Evolutionary conservation across 2,797 vertebrate species (phyloP).

Genomic region (Menidia menidia): DNA sequence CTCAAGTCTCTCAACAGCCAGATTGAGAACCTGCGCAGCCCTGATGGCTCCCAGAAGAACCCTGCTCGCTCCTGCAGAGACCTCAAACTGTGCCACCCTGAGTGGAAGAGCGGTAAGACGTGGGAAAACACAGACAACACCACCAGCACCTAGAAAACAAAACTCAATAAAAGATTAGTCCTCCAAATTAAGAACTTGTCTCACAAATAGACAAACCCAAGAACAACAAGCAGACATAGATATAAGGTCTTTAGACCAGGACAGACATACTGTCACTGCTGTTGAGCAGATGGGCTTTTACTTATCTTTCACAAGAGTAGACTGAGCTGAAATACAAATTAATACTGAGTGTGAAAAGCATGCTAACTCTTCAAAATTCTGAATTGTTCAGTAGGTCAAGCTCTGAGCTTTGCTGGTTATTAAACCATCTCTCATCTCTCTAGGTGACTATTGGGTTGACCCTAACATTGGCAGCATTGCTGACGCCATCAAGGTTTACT

Average conservation of each 20-base stretch:
- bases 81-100: conserved; percentile 94
- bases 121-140: no score
- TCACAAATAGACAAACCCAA: no score
- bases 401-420: neutral
- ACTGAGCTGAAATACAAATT: neutral
- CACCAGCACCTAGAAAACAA: neutral
- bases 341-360: neutral
- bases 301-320: no score
- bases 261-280: no score
- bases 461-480: conserved; percentile 94
- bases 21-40: conserved; percentile 94
- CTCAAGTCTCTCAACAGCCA: conserved; percentile 96
- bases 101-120: conserved; percentile 93
- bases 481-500: conserved; percentile 97
- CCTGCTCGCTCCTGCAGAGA: conserved; percentile 94
- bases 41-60: conserved; percentile 95
- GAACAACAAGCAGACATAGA: no score
- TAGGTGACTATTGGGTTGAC: conserved; percentile 97
- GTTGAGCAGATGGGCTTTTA: no score
- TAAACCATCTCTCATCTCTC: conserved; percentile 5
- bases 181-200: no score
- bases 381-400: neutral
- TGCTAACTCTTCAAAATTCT: neutral
- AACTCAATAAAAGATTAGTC: no score
- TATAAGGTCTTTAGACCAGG: no score